These are phyloP conservation scores for Scolanthus callimorphus DNA, from an alignment of 92 coral and sea anemone species.

Conservation along the genomic window DNA sequence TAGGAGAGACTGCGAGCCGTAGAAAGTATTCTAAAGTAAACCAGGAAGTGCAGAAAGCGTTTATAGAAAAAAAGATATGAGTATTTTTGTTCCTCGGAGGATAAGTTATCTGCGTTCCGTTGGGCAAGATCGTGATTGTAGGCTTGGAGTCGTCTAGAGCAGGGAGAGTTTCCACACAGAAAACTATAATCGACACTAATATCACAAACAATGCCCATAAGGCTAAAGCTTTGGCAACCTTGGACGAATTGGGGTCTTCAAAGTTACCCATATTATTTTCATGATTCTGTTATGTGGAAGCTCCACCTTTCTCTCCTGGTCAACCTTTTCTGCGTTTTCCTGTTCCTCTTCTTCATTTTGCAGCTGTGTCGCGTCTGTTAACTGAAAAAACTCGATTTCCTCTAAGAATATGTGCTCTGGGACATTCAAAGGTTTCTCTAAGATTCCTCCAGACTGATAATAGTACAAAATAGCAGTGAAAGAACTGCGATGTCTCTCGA, in stretches of 20 bases:
- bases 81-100: slow-evolving; percentile 30
- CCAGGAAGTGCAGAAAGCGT: slow-evolving; percentile 89
- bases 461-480: slow-evolving; percentile 93
- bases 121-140: slow-evolving; percentile 3
- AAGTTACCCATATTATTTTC: slow-evolving; percentile 74
- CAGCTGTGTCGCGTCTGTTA: slow-evolving; percentile 73
- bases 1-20: slow-evolving; percentile 65
- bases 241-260: slow-evolving; percentile 78
- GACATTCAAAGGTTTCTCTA: slow-evolving; percentile 79
- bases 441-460: slow-evolving; percentile 89
- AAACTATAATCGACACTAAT: slow-evolving; percentile 75
- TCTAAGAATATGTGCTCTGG: slow-evolving; percentile 76
- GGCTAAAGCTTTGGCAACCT: slow-evolving; percentile 69
- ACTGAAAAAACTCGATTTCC: slow-evolving; percentile 84
- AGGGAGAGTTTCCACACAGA: slow-evolving; percentile 93
- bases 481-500: slow-evolving; percentile 93
- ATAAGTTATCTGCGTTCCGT: slow-evolving; percentile 23
- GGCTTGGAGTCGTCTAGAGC: slow-evolving; percentile 36
- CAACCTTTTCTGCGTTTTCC: slow-evolving; percentile 28
- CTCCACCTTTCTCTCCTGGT: slow-evolving; percentile 33
- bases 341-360: slow-evolving; percentile 59
- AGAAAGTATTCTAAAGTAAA: slow-evolving; percentile 83
- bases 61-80: slow-evolving; percentile 49
- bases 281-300: slow-evolving; percentile 57
- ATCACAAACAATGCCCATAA: slow-evolving; percentile 69